Conservation (phyloP, 2,888 invertebrate genomes). For the Endomychus coccineus region DNA sequence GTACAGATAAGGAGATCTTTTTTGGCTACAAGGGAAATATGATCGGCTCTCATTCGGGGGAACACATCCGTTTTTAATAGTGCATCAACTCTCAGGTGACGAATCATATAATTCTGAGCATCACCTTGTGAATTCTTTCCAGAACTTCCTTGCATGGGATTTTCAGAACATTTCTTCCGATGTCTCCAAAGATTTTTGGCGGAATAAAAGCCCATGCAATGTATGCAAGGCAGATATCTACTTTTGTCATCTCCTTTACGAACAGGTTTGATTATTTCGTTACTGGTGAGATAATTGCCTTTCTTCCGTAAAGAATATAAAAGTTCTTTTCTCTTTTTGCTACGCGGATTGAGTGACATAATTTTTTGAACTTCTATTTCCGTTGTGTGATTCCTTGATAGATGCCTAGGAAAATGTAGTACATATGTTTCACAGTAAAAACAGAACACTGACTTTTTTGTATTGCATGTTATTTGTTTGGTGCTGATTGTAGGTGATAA, state of each 20-base stretch:
- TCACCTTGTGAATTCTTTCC: conserved; percentile 5
- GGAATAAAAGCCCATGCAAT: conserved; percentile 9
- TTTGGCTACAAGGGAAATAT: conserved; percentile 16
- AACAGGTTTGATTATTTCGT: conserved; percentile 1
- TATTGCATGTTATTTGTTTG: too few species aligned
- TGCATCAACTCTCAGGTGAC: conserved; percentile 2
- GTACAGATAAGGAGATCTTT: conserved; percentile 14
- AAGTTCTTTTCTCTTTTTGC: conserved; percentile 11
- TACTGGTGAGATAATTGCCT: conserved; percentile 8
- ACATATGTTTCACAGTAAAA: conserved; percentile 6
- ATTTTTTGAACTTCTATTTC: conserved; percentile 11
- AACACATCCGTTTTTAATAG: conserved; percentile 13
- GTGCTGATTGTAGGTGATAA: too few species aligned
- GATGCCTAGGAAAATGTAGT: conserved; percentile 11
- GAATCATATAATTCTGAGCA: conserved; percentile 10
- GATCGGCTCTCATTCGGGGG: conserved; percentile 16
- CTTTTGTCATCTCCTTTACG: neutral
- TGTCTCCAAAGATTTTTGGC: conserved; percentile 8
- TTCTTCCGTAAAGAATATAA: conserved; percentile 9
- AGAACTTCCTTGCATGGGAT: neutral
- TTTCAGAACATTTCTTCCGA: conserved; percentile 8
- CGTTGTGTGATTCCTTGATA: conserved; percentile 6
- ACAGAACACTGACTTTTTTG: too few species aligned
- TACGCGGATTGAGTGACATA: conserved; percentile 1
- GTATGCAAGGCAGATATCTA: neutral